Base-by-base conservation (phyloP, 2,797 vertebrate genomes). In the Podarcis siculus region DNA sequence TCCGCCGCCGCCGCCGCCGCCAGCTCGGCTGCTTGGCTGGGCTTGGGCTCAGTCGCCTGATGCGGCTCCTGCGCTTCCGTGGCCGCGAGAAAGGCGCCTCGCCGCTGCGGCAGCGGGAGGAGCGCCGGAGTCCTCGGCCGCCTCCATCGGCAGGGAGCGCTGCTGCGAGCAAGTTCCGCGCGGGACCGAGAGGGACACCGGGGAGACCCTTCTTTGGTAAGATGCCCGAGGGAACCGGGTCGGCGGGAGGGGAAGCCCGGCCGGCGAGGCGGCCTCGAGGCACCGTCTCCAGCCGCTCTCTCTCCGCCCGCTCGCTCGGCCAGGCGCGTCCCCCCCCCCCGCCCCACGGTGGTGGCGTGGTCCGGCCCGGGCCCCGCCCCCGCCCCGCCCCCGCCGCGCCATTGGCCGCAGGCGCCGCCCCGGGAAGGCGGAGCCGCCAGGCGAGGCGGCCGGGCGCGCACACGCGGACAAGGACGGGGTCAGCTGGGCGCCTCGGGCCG, bases 331-430 rank as follows among this genome's bases (percentile, higher is more conserved):
- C 72, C 87, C 58, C 45, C 45, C 25, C 23, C 83, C 77, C 21
- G 79, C 77, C 1, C 73, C 39, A 42, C 9, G 85, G 85, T 82
- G 86, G 64, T 89, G 87, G 83, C 73, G n/a, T n/a, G n/a, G n/a
- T n/a, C n/a, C 87, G 85, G 83, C 83, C 27, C 39, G 39, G 69
- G 83, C 87, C 39, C 4, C 87, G 87, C 87, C 87, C 87, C 83
- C 30, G 17, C 55, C 1, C 17, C n/a, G 3, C 10, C n/a, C n/a
- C n/a, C 42, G 42, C 42, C 42, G 8, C 9, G 77, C 45, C 13
- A 82, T 82, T 81, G 87, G 83, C 3, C 23, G 21, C n/a, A 2
- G 0, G 0, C 32, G 2, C 27, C 30, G n/a, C 5, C 32, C 27
- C 4, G 35, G 45, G 35, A 12, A 79, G 76, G 87, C 81, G 81